Base-by-base conservation (phyloP, 2,113 vertebrate species). In the Gavia stellata region DNA sequence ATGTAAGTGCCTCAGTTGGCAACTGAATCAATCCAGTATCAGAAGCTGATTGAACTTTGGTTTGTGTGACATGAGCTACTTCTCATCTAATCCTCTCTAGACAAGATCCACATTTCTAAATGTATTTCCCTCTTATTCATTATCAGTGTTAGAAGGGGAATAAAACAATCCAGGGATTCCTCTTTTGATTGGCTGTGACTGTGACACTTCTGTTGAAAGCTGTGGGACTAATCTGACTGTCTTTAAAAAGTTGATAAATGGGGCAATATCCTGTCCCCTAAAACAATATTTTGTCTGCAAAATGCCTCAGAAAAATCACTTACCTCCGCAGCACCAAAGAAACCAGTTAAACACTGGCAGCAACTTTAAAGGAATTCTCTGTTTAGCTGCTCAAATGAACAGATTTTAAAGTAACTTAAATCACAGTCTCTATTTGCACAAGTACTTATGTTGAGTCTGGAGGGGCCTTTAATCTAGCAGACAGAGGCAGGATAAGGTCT, bases 401-500 rank as follows among this genome's bases (percentile, higher is more conserved):
- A 59, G 49, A 87, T 94, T 87, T 84, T 13, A 20, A 75, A 93
- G 75, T 74, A 92, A 91, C 92, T 91, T 75, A 87, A 94, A 89
- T 92, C 59, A 68, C 19, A 53, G 34, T 18, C n/a, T 82, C 38
- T 88, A 81, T 96, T 91, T 96, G 84, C 62, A 74, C 44, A 81
- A 96, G 77, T 87, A 85, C 73, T 94, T 92, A 85, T 21, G 18
- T 36, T 45, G 77, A 87, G 73, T 84, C 93, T 94, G 83, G 73
- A 95, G 88, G 62, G 78, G 77, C 33, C 73, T 96, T 95, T 94
- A 95, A 92, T 95, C 72, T 92, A 75, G 52, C 36, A 95, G 71
- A 26, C 17, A 81, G 81, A 92, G 73, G 66, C 65, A 94, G 73
- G 45, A 47, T 45, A 91, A 94, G 65, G 73, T 85, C 83, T 89